Evolutionary conservation across 2,888 invertebrate species (phyloP), one percentile per base, ranked within the genome.

Genomic region (Cheilosia urbana): DNA sequence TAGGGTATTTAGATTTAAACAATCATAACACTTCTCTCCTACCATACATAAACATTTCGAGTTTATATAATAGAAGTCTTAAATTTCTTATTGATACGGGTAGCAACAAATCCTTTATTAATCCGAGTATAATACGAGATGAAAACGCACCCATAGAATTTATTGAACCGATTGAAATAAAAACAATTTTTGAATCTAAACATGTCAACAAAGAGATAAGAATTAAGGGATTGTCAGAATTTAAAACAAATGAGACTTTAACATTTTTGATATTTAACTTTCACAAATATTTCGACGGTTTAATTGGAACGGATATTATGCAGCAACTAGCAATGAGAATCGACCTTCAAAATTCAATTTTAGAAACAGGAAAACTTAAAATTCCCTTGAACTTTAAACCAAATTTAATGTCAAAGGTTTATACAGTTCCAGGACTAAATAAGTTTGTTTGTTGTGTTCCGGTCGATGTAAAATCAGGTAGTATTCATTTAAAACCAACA

Each of bases 1-100:
- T 72, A 1, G 85, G 88, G 24, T 87, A 76, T 68, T 17, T 87
- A 75, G 83, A 87, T n/a, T 24, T 83, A 7, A 83, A 78, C 57
- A 71, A 68, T 7, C 71, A 34, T 7, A 34, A 34, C 11, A 34
- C 34, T 11, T 34, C 9, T 11, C 34, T 34, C 9, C 34, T 34
- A 34, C 34, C 34, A 2, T 34, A 34, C 11, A 34, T 34, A 34
- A 34, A 9, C 11, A 34, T 34, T 11, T 34, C 21, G 1, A 66
- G 60, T 7, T 17, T 62, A 21, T 58, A 65, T 27, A 49, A 65
- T 5, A 24, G n/a, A 11, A 51, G 42, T 24, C 9, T 19, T 34
- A 34, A 34, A 34, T 34, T 34, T 34, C 34, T 30, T 11, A 34
- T 34, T 34, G 34, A 34, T 34, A 34, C 34, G 9, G 34, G 34